Conservation (phyloP, 1,140 invertebrate genomes). For the Vollenhovia emeryi region DNA sequence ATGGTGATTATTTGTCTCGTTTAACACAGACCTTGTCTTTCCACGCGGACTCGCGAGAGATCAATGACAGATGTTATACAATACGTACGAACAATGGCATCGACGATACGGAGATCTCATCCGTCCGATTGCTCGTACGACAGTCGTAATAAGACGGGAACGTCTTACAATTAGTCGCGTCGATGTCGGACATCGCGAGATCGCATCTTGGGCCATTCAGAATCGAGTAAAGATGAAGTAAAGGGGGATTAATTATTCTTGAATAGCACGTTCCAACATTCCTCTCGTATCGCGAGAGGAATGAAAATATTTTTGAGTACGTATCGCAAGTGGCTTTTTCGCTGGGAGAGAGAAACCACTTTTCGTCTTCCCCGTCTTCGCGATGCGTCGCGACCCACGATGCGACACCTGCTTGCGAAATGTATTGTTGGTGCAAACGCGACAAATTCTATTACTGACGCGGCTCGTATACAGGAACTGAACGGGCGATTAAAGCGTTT, state of each 20-base stretch:
- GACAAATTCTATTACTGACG: not conserved
- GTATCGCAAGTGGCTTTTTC: not conserved
- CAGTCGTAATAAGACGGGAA: slow-evolving; percentile 58
- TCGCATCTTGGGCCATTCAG: not conserved
- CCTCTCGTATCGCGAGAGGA: not conserved
- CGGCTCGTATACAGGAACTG: not conserved
- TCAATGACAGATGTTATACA: slow-evolving; percentile 70
- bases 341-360: not conserved
- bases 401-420: slow-evolving; percentile 20
- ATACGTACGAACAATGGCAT: slow-evolving; percentile 66
- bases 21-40: slow-evolving; percentile 63
- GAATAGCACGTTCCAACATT: not conserved
- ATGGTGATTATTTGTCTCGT: slow-evolving; percentile 60
- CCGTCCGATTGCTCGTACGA: slow-evolving; percentile 43
- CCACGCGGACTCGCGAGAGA: slow-evolving; percentile 51
- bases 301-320: not conserved
- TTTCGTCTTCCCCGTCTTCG: not conserved
- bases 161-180: not conserved
- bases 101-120: slow-evolving; percentile 59
- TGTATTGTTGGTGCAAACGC: not conserved
- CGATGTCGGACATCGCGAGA: not conserved
- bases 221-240: not conserved
- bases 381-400: slow-evolving; percentile 30
- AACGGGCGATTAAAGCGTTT: slow-evolving; percentile 4
- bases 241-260: not conserved